phyloP scores from a whole-genome alignment of 2,888 invertebrate species.

The Mythimna albipuncta region DNA sequence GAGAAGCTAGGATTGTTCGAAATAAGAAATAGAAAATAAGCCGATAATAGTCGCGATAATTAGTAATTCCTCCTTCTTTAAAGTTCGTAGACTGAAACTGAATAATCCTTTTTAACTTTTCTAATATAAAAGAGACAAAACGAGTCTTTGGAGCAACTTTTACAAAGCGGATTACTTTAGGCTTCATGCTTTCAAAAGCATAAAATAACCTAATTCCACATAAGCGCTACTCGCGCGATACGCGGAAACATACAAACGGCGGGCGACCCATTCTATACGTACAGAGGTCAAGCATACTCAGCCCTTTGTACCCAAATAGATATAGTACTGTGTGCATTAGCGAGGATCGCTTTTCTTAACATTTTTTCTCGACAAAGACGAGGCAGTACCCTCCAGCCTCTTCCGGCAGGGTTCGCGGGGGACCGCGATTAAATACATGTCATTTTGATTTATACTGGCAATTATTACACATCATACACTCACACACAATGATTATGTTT shows the following conservation, averaged over 20 bases:
- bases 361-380: conserved; percentile 77
- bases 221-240: conserved; percentile 52
- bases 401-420: conserved; percentile 76
- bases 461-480: conserved; percentile 75
- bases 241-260: conserved; percentile 55
- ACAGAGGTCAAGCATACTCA: conserved; percentile 85
- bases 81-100: conserved; percentile 8
- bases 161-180: conserved; percentile 59
- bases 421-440: conserved; percentile 84
- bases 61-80: conserved; percentile 8
- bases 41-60: conserved; percentile 11
- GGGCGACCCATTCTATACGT: conserved; percentile 67
- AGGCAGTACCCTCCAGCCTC: conserved; percentile 74
- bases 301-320: conserved; percentile 85
- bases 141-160: conserved; percentile 38
- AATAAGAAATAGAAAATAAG: conserved; percentile 5
- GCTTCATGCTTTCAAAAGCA: conserved; percentile 60
- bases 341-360: conserved; percentile 82
- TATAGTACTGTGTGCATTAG: conserved; percentile 86
- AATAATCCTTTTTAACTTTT: conserved; percentile 48
- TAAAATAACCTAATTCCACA: conserved; percentile 60
- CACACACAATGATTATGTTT: conserved; percentile 42
- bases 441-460: conserved; percentile 87
- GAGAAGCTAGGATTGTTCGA: neutral
- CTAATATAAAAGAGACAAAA: conserved; percentile 40